Evolutionary conservation across 2,113 vertebrate genomes (phyloP).

Genomic region (Puffinus mauretanicus): DNA sequence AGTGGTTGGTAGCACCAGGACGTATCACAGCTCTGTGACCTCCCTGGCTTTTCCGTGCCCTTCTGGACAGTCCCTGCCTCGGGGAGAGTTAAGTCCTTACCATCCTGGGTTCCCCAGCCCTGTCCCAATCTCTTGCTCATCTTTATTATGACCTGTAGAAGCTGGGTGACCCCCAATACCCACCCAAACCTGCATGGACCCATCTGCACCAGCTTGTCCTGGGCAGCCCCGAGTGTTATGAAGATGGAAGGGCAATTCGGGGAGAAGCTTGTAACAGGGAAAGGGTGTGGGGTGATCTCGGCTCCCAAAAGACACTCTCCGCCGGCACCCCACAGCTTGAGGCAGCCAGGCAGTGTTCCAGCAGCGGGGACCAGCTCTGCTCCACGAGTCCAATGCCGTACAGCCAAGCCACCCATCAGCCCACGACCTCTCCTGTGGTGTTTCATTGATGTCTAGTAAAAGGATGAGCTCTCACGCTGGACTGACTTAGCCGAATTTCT

Average conservation of each 20-base stretch:
- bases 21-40: background rate
- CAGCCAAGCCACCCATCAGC: background rate
- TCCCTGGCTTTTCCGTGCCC: background rate
- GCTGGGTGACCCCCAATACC: background rate
- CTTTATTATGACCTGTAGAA: background rate
- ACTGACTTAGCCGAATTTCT: background rate
- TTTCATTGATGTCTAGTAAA: background rate
- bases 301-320: background rate
- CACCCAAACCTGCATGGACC: background rate
- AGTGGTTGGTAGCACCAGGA: background rate
- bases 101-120: background rate
- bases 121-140: background rate
- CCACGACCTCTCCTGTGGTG: background rate
- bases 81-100: background rate
- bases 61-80: background rate
- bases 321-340: background rate
- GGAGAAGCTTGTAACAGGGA: background rate
- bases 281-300: background rate
- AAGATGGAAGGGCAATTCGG: fast-evolving
- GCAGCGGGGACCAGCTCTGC: background rate
- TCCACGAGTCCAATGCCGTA: fast-evolving
- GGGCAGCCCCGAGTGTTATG: background rate
- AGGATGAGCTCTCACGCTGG: background rate
- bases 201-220: background rate
- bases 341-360: background rate